These are phyloP conservation scores for Ptychochromis oligacanthus DNA, from an alignment of 2,113 vertebrate species.

Conservation along the genomic window DNA sequence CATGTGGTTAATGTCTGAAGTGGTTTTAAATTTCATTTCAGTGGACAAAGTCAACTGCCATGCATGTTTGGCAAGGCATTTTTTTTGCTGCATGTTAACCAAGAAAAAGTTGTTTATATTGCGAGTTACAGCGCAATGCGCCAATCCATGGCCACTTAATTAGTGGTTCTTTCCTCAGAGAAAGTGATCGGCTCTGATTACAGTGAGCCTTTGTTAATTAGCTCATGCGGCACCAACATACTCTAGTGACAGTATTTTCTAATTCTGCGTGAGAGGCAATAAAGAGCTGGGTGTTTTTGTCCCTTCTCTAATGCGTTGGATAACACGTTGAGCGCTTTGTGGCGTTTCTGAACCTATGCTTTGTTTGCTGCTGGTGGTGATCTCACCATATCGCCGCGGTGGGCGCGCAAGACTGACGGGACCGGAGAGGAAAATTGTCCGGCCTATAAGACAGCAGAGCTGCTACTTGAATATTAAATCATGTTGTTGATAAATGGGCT, in stretches of 20 bases:
- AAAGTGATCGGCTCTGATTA: constrained; percentile 44
- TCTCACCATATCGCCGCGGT: constrained; percentile 67
- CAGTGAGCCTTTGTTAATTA: constrained; percentile 29
- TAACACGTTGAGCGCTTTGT: not conserved
- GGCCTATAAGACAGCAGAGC: constrained; percentile 60
- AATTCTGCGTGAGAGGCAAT: not conserved
- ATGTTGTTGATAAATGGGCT: constrained; percentile 70
- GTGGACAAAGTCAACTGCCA: constrained; percentile 1
- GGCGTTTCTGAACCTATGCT: constrained; percentile 42
- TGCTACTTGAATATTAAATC: constrained; percentile 71
- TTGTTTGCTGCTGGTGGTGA: constrained; percentile 70
- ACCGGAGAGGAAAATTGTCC: not conserved
- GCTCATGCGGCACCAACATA: constrained; percentile 38
- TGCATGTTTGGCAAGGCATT: not conserved
- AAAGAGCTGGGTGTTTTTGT: not conserved
- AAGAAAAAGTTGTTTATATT: not conserved
- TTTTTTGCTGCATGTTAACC: not conserved
- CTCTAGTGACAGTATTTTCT: constrained; percentile 34
- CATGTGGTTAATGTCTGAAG: not conserved
- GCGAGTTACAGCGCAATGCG: not conserved
- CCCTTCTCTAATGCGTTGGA: not conserved
- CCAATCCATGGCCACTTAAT: not conserved
- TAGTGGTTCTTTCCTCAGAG: constrained; percentile 12
- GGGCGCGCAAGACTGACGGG: constrained; percentile 51
- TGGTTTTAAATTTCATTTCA: not conserved